These are phyloP conservation scores for Halichoerus grypus DNA, from an alignment of 2,113 vertebrate genomes.

Conservation along the genomic window DNA sequence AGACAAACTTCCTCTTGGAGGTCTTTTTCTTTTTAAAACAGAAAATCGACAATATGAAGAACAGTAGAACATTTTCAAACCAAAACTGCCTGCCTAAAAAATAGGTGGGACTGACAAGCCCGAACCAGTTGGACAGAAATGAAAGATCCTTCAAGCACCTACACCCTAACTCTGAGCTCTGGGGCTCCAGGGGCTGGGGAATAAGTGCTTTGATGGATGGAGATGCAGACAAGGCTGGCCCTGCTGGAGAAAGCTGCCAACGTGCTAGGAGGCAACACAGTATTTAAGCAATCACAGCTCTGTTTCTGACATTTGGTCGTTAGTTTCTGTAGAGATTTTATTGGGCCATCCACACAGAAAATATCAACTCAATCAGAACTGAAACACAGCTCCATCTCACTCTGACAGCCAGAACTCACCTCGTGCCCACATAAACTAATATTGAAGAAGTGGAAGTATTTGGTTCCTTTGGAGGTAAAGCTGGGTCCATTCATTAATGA, in stretches of 20 bases:
- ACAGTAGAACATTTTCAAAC: constrained; percentile 7
- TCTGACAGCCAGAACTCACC: constrained; percentile 86
- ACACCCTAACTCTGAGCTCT: background rate
- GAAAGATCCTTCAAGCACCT: background rate
- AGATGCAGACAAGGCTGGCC: background rate
- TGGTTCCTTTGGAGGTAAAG: constrained; percentile 98
- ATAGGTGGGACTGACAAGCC: background rate
- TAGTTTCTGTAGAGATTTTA: background rate
- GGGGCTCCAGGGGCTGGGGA: background rate
- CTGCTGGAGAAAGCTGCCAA: background rate
- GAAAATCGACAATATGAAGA: background rate
- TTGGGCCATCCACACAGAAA: background rate
- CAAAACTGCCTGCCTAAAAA: background rate
- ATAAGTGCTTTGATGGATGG: background rate
- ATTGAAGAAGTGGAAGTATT: constrained; percentile 98
- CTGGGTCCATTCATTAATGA: constrained; percentile 96
- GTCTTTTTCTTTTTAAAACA: background rate
- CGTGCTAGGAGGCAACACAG: background rate
- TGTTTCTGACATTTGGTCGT: background rate
- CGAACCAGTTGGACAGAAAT: background rate
- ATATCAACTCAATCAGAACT: background rate
- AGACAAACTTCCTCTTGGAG: background rate
- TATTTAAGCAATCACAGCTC: background rate
- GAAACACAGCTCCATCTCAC: background rate
- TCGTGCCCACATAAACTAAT: constrained; percentile 96